A percentile compares a stretch with the other conserved stretches of the same genome.
Evolutionary conservation across 1,140 invertebrate species (phyloP).

Genomic region (Pseudomyrmex gracilis): DNA sequence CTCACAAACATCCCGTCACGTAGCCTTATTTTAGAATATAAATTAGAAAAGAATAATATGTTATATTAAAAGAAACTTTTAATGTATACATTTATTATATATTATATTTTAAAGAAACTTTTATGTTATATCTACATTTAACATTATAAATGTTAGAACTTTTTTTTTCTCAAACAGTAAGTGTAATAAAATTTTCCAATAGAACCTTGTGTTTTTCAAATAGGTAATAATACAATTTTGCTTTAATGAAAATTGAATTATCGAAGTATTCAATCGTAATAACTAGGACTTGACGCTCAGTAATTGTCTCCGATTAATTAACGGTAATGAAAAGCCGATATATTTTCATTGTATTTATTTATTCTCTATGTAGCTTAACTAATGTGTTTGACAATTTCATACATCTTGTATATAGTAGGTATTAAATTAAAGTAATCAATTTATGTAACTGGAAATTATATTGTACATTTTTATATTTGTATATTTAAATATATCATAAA

Average conservation of each 20-base stretch:
- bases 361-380: constrained; percentile 15
- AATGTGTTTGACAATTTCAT: neutral
- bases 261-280: neutral
- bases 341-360: neutral
- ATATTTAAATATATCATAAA: neutral
- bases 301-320: neutral
- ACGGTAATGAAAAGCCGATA: constrained; percentile 6
- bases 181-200: too few relatives aligned
- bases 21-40: too few relatives aligned
- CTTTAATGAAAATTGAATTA: constrained; percentile 7
- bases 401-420: neutral
- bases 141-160: too few relatives aligned
- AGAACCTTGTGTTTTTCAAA: neutral
- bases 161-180: too few relatives aligned
- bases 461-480: neutral
- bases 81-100: too few relatives aligned
- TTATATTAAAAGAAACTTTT: too few relatives aligned
- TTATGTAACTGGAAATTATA: constrained; percentile 2
- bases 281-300: neutral
- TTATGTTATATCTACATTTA: too few relatives aligned
- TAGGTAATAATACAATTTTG: constrained; percentile 1
- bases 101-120: too few relatives aligned
- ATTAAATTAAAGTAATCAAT: constrained; percentile 26
- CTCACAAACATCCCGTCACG: too few relatives aligned
- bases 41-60: too few relatives aligned